Base-by-base conservation (phyloP, 2,797 vertebrate species). In the Hozukius guyotensis region DNA sequence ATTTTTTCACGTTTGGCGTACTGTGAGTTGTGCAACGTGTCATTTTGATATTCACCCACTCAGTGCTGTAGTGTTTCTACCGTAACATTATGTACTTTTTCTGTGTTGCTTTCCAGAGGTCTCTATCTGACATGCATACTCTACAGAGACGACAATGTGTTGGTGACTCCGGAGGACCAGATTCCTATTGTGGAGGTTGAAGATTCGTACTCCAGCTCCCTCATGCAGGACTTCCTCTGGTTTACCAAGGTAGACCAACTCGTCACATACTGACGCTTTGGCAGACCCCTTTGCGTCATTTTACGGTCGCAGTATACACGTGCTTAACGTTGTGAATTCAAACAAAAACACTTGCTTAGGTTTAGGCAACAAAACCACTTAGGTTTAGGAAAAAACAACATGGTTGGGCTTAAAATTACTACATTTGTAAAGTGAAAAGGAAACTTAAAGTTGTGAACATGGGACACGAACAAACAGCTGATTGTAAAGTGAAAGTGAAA, bases 191-290 rank as follows among this genome's bases (percentile, higher is more conserved):
- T 98, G 34, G 97, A 98, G 89, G 96, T 98, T 24, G 97, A 98
- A 32, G 97, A 98, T 78, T 97, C 96, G 8, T 97, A 96, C 86
- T 96, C 97, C 36, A 97, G 96, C 87, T 96, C 97, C 18, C 95
- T 97, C 13, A 96, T 97, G 94, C 97, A 98, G 85, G 97, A 98
- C 88, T 97, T 98, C 87, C 96, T 98, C 24, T 98, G 97, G 97
- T 97, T 98, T 81, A 97, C 96, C 10, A 98, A 98, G 97, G 97
- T 98, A 82, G 20, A 53, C 49, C 16, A 20, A 49, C 46, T 49
- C 16, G 46, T 49, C 46, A 18, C 16, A 49, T 49, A 20, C 42
- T 18, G 42, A 18, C 16, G 16, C 16, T 46, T 46, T 8, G 42
- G 0, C 42, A 46, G 42, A 46, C 1, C 42, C 42, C 38, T 42